These are phyloP conservation scores for Podilymbus podiceps DNA, from an alignment of 2,113 vertebrate genomes.

Conservation along the genomic window DNA sequence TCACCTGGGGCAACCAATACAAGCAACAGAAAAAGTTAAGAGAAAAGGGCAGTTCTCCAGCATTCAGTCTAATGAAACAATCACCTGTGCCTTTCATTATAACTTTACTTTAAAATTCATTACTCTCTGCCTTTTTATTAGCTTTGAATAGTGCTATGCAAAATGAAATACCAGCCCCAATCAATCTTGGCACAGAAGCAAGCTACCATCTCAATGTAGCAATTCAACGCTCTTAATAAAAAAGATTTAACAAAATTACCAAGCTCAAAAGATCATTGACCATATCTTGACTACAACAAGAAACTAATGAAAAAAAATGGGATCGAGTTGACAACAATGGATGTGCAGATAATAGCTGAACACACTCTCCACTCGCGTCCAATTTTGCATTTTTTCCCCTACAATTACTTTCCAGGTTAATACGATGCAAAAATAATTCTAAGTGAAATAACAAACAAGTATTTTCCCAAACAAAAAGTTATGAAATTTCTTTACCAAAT, in stretches of 20 bases:
- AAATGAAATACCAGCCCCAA: constrained; percentile 7
- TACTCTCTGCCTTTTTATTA: constrained; percentile 19
- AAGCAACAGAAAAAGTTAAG: background rate
- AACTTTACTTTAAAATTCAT: constrained; percentile 17
- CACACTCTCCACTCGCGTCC: background rate
- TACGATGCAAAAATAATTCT: background rate
- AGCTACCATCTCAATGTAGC: background rate
- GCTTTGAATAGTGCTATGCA: background rate
- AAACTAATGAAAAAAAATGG: background rate
- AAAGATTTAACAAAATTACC: constrained; percentile 43
- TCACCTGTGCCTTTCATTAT: constrained; percentile 14
- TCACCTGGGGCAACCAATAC: background rate
- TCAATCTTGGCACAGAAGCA: background rate
- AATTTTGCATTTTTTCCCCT: background rate
- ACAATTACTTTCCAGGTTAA: background rate
- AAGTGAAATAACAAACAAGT: background rate
- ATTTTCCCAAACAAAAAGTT: background rate
- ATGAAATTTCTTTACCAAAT: background rate
- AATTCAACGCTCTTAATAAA: constrained; percentile 18
- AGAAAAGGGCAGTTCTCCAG: background rate
- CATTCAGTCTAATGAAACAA: constrained; percentile 10
- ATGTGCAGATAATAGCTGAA: background rate
- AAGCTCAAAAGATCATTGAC: constrained; percentile 36
- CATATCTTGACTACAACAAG: constrained; percentile 7
- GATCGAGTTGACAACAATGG: background rate